Evolutionary conservation across 2,888 invertebrate genomes (phyloP), one percentile per base, ranked within the genome.

Genomic region (Deroplatys truncata): DNA sequence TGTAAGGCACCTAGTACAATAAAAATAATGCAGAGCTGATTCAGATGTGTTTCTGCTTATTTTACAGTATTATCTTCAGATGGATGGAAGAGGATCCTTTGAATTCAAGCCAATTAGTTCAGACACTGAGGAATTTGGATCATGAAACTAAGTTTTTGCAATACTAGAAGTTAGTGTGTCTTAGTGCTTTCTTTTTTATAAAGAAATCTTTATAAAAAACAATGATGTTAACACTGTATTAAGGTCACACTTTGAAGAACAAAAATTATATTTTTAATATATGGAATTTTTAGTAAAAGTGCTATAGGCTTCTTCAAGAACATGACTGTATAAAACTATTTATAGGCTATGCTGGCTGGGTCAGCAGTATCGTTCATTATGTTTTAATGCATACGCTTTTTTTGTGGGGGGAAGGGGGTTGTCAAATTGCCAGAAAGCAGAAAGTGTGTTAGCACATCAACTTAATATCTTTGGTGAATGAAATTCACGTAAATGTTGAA

Each of bases 31-130:
- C 9, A 9, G 35, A 35, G 35, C 35, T 9, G 7, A 35, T 43
- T 43, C 13, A 43, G 13, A 43, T 43, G 13, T 43, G 13, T 43
- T 43, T 43, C 43, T 35, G 43, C 13, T 13, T 43, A 91, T 90
- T 90, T 94, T 94, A 82, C 93, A 96, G 95, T 98, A 97, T 94
- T 98, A 97, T 92, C 94, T 99, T 89, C 97, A 98, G 93, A 98
- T 99, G 96, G 99, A 99, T 94, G 99, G 99, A 0, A 95, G 98
- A 92, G 99, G 99, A 88, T 94, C 95, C 5, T 99, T 97, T 93
- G 96, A 97, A 91, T 99, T 98, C 93, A 97, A 96, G 89, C 95
- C 95, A 88, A 99, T 99, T 92, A 97, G 98, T 92, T 95, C 96
- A 90, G 96, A 97, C 91, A 98, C 98, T 2, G 96, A 97, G 92